Conservation (phyloP, 2,797 vertebrate genomes). For the Apogon talboti region DNA sequence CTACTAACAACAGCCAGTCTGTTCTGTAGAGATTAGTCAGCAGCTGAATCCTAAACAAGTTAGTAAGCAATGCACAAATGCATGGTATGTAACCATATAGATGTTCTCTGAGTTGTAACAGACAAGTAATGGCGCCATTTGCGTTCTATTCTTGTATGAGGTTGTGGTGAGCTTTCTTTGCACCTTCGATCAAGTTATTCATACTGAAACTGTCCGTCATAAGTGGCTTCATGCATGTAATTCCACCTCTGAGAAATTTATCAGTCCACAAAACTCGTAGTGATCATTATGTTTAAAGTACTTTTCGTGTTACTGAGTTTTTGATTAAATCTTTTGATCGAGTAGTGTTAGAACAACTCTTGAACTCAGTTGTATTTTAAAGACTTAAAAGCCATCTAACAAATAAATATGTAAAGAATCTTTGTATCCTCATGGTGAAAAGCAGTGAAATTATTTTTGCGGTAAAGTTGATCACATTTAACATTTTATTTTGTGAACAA, state of each 20-base stretch:
- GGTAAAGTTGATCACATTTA: too few relatives aligned
- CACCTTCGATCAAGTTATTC: conserved; percentile 13
- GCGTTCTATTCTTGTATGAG: conserved; percentile 19
- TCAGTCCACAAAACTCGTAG: background rate
- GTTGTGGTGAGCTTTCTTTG: conserved; percentile 1
- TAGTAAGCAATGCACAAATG: conserved; percentile 58
- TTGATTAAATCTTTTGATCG: too few relatives aligned
- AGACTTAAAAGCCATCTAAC: background rate
- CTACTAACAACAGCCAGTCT: conserved; percentile 52
- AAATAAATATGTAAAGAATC: background rate
- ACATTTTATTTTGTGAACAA: too few relatives aligned
- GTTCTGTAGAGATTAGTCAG: conserved; percentile 44
- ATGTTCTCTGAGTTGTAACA: conserved; percentile 16
- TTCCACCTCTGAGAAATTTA: background rate
- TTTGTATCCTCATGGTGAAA: too few relatives aligned
- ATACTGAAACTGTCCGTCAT: background rate
- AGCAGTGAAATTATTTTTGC: too few relatives aligned
- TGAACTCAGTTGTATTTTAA: background rate
- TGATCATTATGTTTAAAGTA: background rate
- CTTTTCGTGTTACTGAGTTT: too few relatives aligned
- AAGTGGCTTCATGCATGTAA: background rate
- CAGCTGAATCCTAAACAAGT: conserved; percentile 56
- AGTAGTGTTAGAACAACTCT: too few relatives aligned
- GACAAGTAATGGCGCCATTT: conserved; percentile 11
- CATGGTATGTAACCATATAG: conserved; percentile 49